Conservation (phyloP, 2,797 vertebrate genomes). For the Pteronotus mesoamericanus region DNA sequence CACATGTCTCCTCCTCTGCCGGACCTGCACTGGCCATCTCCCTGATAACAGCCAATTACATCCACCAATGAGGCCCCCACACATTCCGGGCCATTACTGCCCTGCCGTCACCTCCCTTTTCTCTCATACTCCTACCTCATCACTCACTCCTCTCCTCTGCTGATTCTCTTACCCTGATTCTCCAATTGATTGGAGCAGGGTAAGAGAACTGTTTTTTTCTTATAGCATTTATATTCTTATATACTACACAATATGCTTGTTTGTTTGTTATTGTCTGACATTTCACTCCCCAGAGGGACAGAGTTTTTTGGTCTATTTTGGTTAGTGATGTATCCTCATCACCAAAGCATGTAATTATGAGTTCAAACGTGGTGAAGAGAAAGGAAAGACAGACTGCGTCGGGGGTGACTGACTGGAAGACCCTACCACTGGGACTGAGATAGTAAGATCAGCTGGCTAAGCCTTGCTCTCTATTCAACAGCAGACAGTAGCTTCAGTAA, state of each 20-base stretch:
- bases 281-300: not conserved
- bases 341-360: not conserved
- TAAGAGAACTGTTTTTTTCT: too few species aligned
- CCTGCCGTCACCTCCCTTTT: not conserved
- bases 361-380: not conserved
- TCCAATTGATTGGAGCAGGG: too few species aligned
- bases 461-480: not conserved
- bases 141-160: not conserved
- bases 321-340: not conserved
- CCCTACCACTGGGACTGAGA: not conserved
- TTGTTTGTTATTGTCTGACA: not conserved
- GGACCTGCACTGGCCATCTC: not conserved
- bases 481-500: not conserved
- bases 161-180: not conserved
- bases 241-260: not conserved
- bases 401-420: not conserved
- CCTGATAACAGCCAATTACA: not conserved
- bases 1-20: not conserved
- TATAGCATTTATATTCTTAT: not conserved
- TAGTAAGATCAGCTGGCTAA: not conserved
- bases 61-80: not conserved
- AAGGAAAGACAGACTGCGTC: not conserved
- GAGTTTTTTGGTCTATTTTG: not conserved
- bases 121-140: not conserved
- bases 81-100: not conserved